Evolutionary conservation across 2,888 invertebrate genomes (phyloP).

Genomic region (Laothoe populi): DNA sequence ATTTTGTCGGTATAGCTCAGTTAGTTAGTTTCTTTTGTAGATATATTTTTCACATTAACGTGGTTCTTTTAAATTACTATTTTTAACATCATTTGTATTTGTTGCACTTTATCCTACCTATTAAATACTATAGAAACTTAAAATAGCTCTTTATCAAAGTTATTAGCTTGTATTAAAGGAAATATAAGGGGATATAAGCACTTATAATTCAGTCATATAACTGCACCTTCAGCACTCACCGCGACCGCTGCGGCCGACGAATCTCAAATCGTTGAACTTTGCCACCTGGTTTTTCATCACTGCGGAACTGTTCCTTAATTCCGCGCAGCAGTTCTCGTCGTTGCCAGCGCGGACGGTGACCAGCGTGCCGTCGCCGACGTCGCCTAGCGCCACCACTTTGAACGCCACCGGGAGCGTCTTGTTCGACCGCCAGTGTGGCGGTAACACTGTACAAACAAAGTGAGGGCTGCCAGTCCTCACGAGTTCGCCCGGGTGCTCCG

Average conservation of each 20-base stretch:
- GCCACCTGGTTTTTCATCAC: conserved; percentile 99
- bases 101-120: no score
- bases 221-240: conserved; percentile 90
- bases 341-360: conserved; percentile 98
- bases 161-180: background rate
- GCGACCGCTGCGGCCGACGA: conserved; percentile 99
- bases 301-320: conserved; percentile 96
- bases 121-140: background rate
- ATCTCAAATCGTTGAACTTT: conserved; percentile 99
- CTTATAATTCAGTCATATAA: conserved; percentile 60
- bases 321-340: conserved; percentile 99
- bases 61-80: background rate
- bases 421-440: conserved; percentile 98
- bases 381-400: conserved; percentile 97
- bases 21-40: background rate
- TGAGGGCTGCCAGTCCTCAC: conserved; percentile 97
- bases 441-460: conserved; percentile 97
- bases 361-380: conserved; percentile 97
- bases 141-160: background rate
- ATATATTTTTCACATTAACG: background rate
- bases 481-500: conserved; percentile 96
- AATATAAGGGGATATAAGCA: conserved; percentile 10
- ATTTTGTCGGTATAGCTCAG: conserved; percentile 18
- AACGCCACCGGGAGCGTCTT: conserved; percentile 99
- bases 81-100: no score